A percentile compares a stretch with the other conserved stretches of the same genome.
These are phyloP conservation scores for Euura saliciscinereae DNA, from an alignment of 1,140 invertebrate genomes.

Conservation along the genomic window DNA sequence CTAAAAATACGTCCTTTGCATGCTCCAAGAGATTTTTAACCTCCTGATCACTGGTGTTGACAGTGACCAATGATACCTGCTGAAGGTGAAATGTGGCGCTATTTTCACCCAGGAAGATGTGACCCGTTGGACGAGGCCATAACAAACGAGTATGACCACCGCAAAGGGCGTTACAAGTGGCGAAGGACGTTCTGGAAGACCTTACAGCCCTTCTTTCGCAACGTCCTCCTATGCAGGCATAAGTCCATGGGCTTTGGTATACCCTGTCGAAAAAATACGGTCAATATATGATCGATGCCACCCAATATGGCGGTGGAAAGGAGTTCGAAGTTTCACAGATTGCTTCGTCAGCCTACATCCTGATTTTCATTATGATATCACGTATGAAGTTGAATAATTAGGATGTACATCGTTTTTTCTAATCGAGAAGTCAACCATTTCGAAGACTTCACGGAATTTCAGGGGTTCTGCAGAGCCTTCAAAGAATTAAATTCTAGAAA, in stretches of 20 bases:
- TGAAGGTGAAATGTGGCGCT: constrained; percentile 50
- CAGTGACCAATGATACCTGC: constrained; percentile 54
- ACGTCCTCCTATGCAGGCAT: constrained; percentile 51
- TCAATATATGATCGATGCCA: no score
- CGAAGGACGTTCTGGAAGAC: constrained; percentile 49
- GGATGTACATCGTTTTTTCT: no score
- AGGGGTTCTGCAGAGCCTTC: no score
- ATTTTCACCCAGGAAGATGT: constrained; percentile 44
- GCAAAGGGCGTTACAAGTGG: constrained; percentile 53
- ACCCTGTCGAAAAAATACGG: constrained; percentile 30
- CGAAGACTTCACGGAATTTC: no score
- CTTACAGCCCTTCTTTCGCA: constrained; percentile 53
- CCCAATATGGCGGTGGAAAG: no score
- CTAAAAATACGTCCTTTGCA: constrained; percentile 53
- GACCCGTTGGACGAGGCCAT: constrained; percentile 55
- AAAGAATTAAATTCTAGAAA: no score
- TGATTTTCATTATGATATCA: no score
- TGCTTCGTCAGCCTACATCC: no score
- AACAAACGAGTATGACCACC: constrained; percentile 50
- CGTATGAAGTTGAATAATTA: no score
- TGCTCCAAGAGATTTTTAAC: constrained; percentile 55
- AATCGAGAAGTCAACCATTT: no score
- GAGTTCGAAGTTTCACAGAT: no score
- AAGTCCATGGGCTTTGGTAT: constrained; percentile 58
- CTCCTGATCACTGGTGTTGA: constrained; percentile 54